Percentiles rank a stretch among this genome's conserved stretches.
Evolutionary conservation across 2,888 invertebrate species (phyloP).

Genomic region (Pollenia griseotomentosa): DNA sequence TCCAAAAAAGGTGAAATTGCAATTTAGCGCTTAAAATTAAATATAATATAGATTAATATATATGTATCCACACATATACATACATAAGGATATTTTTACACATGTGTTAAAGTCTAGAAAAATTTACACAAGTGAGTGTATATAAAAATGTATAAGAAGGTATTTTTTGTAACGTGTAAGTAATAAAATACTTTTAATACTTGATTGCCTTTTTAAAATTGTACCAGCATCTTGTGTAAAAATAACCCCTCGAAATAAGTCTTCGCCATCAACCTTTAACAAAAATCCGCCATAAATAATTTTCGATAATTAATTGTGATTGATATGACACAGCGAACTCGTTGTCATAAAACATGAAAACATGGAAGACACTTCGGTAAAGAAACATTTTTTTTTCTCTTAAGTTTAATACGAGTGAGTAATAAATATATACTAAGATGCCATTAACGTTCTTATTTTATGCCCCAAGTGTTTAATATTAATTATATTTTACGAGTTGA

Average conservation of each 20-base stretch:
- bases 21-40: constrained; percentile 43
- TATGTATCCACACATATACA: neutral
- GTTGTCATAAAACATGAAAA: constrained; percentile 7
- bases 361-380: neutral
- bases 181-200: constrained; percentile 21
- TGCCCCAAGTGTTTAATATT: no score
- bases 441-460: neutral
- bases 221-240: neutral
- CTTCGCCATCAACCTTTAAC: constrained; percentile 32
- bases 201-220: constrained; percentile 41
- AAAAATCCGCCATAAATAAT: constrained; percentile 56
- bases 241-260: neutral
- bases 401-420: neutral
- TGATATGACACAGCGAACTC: constrained; percentile 76
- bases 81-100: neutral
- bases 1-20: neutral
- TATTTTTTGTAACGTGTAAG: neutral
- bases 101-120: neutral
- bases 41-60: neutral
- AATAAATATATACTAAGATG: neutral
- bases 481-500: no score
- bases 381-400: neutral
- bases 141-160: no score
- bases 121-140: constrained; percentile 30
- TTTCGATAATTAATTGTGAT: constrained; percentile 80